Conservation (phyloP, 2,888 invertebrate species). For the Hemithea aestivaria region DNA sequence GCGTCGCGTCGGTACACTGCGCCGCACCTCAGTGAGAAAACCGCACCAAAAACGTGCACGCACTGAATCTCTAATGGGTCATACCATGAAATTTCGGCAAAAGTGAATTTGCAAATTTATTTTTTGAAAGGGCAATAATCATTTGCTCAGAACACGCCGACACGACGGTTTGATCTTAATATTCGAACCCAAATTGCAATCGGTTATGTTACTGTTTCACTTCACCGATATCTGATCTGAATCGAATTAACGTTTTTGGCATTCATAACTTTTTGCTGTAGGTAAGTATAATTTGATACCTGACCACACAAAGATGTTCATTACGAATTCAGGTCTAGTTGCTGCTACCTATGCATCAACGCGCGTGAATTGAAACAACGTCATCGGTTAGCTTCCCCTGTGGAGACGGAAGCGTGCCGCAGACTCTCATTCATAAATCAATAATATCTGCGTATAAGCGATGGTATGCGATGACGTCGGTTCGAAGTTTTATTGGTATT, state of each 20-base stretch:
- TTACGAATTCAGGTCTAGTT: conserved; percentile 20
- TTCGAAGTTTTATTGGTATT: conserved; percentile 66
- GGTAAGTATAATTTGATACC: conserved; percentile 2
- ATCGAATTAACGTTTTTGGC: too few species aligned
- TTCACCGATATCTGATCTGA: conserved; percentile 1
- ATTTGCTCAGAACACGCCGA: conserved; percentile 16
- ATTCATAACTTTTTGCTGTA: too few species aligned
- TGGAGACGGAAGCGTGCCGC: conserved; percentile 30
- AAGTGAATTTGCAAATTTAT: conserved; percentile 20
- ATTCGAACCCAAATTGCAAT: background rate
- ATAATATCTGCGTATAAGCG: conserved; percentile 54
- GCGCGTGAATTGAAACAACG: conserved; percentile 14
- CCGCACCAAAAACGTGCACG: conserved; percentile 52
- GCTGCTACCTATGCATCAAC: conserved; percentile 17
- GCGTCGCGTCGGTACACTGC: conserved; percentile 33
- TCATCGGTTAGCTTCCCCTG: conserved; percentile 24
- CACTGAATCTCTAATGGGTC: conserved; percentile 54
- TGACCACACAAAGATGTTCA: conserved; percentile 16
- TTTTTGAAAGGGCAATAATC: conserved; percentile 12
- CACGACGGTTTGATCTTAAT: conserved; percentile 6
- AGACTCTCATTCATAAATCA: conserved; percentile 46
- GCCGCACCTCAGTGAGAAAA: conserved; percentile 55
- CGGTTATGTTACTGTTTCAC: background rate
- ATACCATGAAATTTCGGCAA: conserved; percentile 38
- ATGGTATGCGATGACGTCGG: conserved; percentile 48